Evolutionary conservation across 2,888 invertebrate genomes (phyloP), one percentile per base, ranked within the genome.

Genomic region (Pocota personata): DNA sequence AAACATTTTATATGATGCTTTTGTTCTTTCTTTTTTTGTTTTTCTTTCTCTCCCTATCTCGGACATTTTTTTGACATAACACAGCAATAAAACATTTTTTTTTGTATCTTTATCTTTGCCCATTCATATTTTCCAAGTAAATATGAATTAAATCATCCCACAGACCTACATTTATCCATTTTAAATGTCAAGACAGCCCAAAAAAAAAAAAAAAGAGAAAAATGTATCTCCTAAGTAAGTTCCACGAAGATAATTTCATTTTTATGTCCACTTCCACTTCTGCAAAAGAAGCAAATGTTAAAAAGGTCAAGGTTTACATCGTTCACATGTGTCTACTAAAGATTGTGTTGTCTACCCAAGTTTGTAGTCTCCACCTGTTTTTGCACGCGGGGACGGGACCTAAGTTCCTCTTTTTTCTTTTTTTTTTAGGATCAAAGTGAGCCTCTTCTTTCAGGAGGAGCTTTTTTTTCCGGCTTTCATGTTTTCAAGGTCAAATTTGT

Each of bases 271-370:
- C 19, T 35, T 66, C 60, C 6, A n/a, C 37, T 46, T 6, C 16
- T 16, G 60, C 43, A 58, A 58, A 43, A 35, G 16, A 58, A 69
- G 40, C 35, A 37, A 64, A 43, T 58, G 72, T 62, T 72, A 46
- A 69, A 75, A 84, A 84, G 83, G 83, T 84, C 83, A 84, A 84
- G 83, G 79, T 69, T 84, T 64, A 48, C 52, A 71, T 35, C 32
- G 62, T 52, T 14, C 37, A 30, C 30, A 30, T 21, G 40, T 55
- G 21, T 57, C 78, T 72, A 7, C 21, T 48, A 21, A 16, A 48
- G 46, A 72, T 55, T 72, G 43, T 57, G 55, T 64, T 58, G 72
- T 75, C 73, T 80, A 52, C 60, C 37, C 64, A 62, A 21, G 40
- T 27, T 58, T 40, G 8, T 19, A 27, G 40, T 2, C 40, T 62